Evolutionary conservation across 1,140 invertebrate species (phyloP), one percentile per base, ranked within the genome.

Genomic region (Delia radicum): DNA sequence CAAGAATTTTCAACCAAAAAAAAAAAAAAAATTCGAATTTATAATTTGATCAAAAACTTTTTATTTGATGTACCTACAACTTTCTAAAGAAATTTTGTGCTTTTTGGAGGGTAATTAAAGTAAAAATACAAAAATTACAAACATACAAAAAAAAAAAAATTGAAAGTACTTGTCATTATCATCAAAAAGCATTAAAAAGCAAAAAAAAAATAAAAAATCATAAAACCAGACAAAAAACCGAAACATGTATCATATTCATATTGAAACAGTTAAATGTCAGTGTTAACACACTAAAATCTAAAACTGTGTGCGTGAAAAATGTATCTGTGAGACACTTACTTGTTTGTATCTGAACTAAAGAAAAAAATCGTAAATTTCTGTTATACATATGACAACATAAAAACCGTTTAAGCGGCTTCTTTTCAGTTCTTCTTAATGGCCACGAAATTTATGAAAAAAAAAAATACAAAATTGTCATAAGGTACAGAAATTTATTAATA

Each of bases 81-180:
- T 55, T 55, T 55, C 48, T 55, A 55, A 55, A 55, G 48, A 55
- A 55, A 55, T 55, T 55, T 55, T n/a, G n/a, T n/a, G n/a, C 48
- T 21, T 55, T 15, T 15, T 55, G 8, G 24, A 55, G 48, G 48
- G n/a, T 55, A 55, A 55, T 55, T 55, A 55, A 18, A 18, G 21
- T 5, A 55, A 55, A 42, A 42, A 33, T 33, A 2, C 15, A 48
- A 48, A 48, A 48, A 48, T 15, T 48, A 48, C 5, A 48, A 48
- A 48, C 13, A 48, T n/a, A 48, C 10, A n/a, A n/a, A 48, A 48
- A 48, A 48, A 48, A 55, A 21, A 55, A 55, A 55, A 55, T 18
- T 21, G 48, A 55, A 55, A 55, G 48, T 55, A 55, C 48, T 55
- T 55, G 48, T 55, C 48, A 55, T 55, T 55, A 18, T 55, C 7